These are phyloP conservation scores for Charanyca ferruginea DNA, from an alignment of 2,888 invertebrate species.

Conservation along the genomic window DNA sequence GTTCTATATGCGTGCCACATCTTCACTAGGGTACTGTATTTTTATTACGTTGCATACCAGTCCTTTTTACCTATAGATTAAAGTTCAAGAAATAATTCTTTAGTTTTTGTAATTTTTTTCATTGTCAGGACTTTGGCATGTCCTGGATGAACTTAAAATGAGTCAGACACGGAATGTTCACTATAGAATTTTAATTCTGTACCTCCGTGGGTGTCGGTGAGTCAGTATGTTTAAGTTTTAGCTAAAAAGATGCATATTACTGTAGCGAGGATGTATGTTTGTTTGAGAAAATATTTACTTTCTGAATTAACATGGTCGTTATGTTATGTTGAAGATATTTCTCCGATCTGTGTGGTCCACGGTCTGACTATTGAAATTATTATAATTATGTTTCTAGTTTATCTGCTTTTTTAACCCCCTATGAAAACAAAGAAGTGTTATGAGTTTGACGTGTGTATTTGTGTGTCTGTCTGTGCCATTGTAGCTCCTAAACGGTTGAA, in stretches of 20 bases:
- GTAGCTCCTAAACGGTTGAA: too few species aligned
- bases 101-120: conserved; percentile 26
- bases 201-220: conserved; percentile 54
- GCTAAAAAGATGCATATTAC: conserved; percentile 34
- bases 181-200: conserved; percentile 60
- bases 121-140: conserved; percentile 54
- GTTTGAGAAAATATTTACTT: conserved; percentile 40
- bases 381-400: too few species aligned
- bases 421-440: too few species aligned
- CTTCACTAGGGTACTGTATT: too few species aligned
- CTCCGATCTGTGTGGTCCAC: conserved; percentile 40
- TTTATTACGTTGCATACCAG: too few species aligned
- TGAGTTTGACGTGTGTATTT: too few species aligned
- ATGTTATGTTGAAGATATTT: neutral
- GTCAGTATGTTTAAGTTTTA: conserved; percentile 44
- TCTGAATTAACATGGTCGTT: conserved; percentile 11
- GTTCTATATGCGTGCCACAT: too few species aligned
- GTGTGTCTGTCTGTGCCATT: too few species aligned
- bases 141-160: conserved; percentile 51
- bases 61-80: neutral
- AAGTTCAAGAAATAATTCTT: conserved; percentile 11
- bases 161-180: conserved; percentile 59
- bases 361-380: too few species aligned
- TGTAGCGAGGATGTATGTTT: conserved; percentile 20
- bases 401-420: too few species aligned